Conservation (phyloP, 2,797 vertebrate species). For the Dipus sagitta region DNA sequence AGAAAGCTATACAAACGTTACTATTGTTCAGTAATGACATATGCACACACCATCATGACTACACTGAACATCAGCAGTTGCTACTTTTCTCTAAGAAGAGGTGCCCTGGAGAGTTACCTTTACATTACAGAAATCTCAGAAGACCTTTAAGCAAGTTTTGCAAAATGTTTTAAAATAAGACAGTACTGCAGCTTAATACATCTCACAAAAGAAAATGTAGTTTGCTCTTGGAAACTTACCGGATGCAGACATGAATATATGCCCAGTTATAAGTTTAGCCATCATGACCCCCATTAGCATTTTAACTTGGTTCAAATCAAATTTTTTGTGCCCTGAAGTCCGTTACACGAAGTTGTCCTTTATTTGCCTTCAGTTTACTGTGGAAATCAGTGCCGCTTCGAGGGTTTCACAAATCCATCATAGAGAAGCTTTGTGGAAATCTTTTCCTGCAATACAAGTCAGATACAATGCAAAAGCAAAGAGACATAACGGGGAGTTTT, state of each 20-base stretch:
- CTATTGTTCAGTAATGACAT: background rate
- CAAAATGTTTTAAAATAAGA: slow-evolving; percentile 11
- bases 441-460: background rate
- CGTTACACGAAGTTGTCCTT: background rate
- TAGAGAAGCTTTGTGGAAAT: slow-evolving; percentile 4
- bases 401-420: background rate
- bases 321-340: background rate
- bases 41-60: background rate
- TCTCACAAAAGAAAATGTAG: background rate
- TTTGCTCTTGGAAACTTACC: background rate
- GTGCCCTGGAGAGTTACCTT: rapidly evolving
- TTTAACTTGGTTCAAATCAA: slow-evolving; percentile 11
- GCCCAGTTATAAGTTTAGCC: background rate
- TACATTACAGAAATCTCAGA: background rate
- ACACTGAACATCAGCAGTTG: background rate
- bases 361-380: slow-evolving; percentile 14
- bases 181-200: background rate
- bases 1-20: background rate
- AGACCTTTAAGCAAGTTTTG: background rate
- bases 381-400: background rate
- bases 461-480: background rate
- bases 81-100: background rate
- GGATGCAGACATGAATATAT: too few species aligned
- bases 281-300: background rate
- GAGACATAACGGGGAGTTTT: background rate